These are phyloP conservation scores for Drosophila pegasa DNA, from an alignment of 2,888 invertebrate genomes.

Conservation along the genomic window DNA sequence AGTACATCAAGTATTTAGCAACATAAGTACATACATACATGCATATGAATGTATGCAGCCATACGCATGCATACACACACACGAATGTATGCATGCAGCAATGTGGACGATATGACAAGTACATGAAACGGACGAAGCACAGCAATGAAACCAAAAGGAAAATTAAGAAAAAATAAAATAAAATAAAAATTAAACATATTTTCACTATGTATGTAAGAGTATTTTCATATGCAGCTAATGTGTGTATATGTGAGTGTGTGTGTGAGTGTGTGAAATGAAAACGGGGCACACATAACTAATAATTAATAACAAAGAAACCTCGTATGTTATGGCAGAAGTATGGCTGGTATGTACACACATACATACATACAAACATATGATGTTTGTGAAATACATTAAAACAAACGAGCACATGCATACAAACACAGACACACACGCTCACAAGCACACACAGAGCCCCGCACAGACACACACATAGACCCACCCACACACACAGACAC, in stretches of 20 bases:
- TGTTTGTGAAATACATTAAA: constrained; percentile 16
- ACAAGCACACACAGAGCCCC: background rate
- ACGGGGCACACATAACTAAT: constrained; percentile 17
- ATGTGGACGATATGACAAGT: constrained; percentile 13
- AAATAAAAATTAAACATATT: background rate
- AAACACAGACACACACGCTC: background rate
- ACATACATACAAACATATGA: constrained; percentile 18
- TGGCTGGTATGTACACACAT: constrained; percentile 20
- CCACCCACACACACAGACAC: background rate
- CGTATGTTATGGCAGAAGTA: constrained; percentile 11
- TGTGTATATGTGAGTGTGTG: too few species aligned
- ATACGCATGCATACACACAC: constrained; percentile 15
- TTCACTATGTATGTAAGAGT: constrained; percentile 5
- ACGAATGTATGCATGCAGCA: constrained; percentile 4
- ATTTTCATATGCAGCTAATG: constrained; percentile 2
- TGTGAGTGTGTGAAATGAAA: constrained; percentile 20
- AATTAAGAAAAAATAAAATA: background rate
- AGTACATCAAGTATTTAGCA: constrained; percentile 39
- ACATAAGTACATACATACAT: constrained; percentile 28
- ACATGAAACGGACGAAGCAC: constrained; percentile 1
- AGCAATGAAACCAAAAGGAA: background rate
- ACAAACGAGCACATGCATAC: background rate
- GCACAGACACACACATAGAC: constrained; percentile 21
- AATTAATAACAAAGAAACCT: background rate
- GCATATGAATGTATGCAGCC: constrained; percentile 13